Base-by-base conservation (phyloP, 2,113 vertebrate species). In the Guaruba guarouba region DNA sequence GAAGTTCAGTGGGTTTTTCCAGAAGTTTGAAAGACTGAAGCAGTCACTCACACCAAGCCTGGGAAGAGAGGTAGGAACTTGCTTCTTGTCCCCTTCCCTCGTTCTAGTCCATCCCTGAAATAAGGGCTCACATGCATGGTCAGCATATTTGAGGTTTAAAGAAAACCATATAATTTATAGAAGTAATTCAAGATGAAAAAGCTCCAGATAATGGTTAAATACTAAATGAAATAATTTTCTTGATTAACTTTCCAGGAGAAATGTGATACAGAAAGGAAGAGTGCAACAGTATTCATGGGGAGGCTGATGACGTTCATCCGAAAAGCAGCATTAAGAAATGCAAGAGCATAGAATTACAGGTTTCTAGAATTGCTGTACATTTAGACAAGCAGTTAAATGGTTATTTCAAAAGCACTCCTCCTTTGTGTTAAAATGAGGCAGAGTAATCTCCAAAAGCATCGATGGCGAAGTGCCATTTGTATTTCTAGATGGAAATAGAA, bases 241-340 rank as follows among this genome's bases (percentile, higher is more conserved):
- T 66, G 3, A 29, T 93, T 90, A 9, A 41, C 73, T 86, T 94
- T 86, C 33, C 91, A 96, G 96, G 95, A 57, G 11, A 7, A 51
- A 23, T 97, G 96, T 55, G 69, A 92, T 8, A 93, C 92, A 64
- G 96, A 97, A 91, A 83, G 94, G 37, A 92, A 9, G 35, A 61
- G 9, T 1, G 76, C 86, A 35, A 39, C 7, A 20, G 4, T 22
- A 14, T 97, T 97, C 59, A 18, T 96, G 20, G 33, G 5, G 33
- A 92, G 78, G n/a, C 77, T 97, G 91, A 92, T 10, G 52, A 84
- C 48, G 0, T 95, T 95, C 66, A 48, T 92, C 77, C 64, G 2
- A 61, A 88, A 63, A 70, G 12, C n/a, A 59, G 14, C n/a, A 28
- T 64, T 71, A 5, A 66, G 13, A 57, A 13, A 0, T 0, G 2